Percentiles rank a stretch among this genome's conserved stretches.
phyloP scores from a whole-genome alignment of 2,888 invertebrate species.

The Xanthorhoe spadicearia region DNA sequence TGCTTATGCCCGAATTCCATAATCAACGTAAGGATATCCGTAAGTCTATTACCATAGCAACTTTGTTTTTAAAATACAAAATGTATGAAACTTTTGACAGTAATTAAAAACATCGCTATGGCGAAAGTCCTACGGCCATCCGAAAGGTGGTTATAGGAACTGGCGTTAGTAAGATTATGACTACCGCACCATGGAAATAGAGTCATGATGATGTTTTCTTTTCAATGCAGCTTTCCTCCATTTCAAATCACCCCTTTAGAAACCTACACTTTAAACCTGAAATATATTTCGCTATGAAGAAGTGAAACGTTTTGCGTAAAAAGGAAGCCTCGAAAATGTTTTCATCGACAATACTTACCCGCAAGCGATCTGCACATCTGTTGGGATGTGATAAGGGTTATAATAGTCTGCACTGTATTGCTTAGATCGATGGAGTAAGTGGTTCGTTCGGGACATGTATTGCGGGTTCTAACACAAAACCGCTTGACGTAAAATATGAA shows the following conservation, averaged over 20 bases:
- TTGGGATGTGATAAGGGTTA: constrained; percentile 36
- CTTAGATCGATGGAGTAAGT: constrained; percentile 56
- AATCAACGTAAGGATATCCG: too few relatives aligned
- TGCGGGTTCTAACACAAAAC: constrained; percentile 41
- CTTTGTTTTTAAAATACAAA: too few relatives aligned
- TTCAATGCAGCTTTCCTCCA: too few relatives aligned
- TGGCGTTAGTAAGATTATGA: too few relatives aligned
- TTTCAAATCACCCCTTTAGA: constrained; percentile 8
- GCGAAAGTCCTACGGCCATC: too few relatives aligned
- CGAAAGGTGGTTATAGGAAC: too few relatives aligned
- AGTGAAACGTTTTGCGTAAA: constrained; percentile 54
- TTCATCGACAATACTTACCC: constrained; percentile 53
- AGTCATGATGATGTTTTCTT: not conserved
- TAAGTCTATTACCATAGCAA: too few relatives aligned
- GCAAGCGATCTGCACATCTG: constrained; percentile 19
- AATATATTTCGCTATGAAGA: constrained; percentile 52
- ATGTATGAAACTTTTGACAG: too few relatives aligned
- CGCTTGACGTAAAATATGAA: constrained; percentile 26
- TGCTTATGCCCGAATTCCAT: too few relatives aligned
- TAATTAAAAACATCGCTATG: too few relatives aligned
- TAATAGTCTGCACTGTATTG: constrained; percentile 40
- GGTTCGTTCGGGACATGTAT: constrained; percentile 54
- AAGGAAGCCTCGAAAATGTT: constrained; percentile 58
- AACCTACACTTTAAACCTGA: constrained; percentile 38
- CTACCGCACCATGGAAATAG: not conserved